A percentile compares a stretch with the other conserved stretches of the same genome.
Evolutionary conservation across 2,888 invertebrate genomes (phyloP).

Genomic region (Cataglyphis albicans): DNA sequence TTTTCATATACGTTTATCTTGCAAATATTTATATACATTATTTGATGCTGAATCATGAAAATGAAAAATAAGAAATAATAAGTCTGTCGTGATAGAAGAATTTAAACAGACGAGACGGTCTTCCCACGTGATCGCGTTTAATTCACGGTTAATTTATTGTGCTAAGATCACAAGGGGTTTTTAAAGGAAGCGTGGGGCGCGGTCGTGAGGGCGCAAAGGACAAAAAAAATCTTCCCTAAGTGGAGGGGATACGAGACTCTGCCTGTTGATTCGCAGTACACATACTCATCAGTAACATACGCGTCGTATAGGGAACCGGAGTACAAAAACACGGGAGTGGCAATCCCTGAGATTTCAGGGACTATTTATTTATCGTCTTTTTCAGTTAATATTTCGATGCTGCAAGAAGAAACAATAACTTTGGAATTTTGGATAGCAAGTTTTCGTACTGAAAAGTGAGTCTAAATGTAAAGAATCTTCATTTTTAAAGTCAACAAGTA

Average conservation of each 20-base stretch:
- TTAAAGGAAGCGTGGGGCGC: conserved; percentile 39
- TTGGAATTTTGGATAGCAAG: neutral
- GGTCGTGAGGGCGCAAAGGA: conserved; percentile 44
- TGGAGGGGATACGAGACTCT: conserved; percentile 67
- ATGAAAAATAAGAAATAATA: neutral
- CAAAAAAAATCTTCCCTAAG: conserved; percentile 55
- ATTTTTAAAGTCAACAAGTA: neutral
- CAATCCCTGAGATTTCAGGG: neutral
- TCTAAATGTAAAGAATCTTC: neutral
- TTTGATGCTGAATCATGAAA: neutral
- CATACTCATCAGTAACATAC: conserved; percentile 66
- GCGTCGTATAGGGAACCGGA: conserved; percentile 53
- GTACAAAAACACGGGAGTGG: conserved; percentile 25
- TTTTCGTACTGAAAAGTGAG: neutral
- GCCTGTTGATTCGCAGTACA: conserved; percentile 73
- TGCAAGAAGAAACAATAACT: neutral
- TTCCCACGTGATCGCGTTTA: conserved; percentile 30
- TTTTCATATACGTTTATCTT: neutral
- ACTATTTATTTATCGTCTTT: neutral
- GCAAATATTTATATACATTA: neutral
- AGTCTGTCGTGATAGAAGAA: neutral
- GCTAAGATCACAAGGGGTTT: conserved; percentile 2
- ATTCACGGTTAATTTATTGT: neutral
- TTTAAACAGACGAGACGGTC: conserved; percentile 29
- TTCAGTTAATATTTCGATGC: neutral